These are phyloP conservation scores for Atopsyche davidsoni DNA, from an alignment of 1,140 invertebrate species.

Conservation along the genomic window DNA sequence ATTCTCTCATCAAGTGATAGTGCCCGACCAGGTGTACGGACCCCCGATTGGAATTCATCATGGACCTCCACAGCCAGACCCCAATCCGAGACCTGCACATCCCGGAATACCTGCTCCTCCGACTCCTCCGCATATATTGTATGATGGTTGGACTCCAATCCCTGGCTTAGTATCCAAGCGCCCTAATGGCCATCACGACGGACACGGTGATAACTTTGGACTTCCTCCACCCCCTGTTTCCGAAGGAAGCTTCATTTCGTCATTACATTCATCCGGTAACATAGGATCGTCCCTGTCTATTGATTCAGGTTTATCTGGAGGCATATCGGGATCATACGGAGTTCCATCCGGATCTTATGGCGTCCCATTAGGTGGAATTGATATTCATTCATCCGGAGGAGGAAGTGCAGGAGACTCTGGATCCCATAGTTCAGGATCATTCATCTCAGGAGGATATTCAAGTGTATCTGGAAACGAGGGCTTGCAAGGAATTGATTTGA, in stretches of 20 bases:
- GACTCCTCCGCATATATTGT: slow-evolving; percentile 67
- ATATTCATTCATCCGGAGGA: slow-evolving; percentile 12
- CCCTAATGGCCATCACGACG: slow-evolving; percentile 8
- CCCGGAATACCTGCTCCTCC: slow-evolving; percentile 64
- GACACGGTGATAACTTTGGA: slow-evolving; percentile 8
- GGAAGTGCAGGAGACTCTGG: slow-evolving; percentile 6
- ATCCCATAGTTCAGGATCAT: slow-evolving; percentile 25
- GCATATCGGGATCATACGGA: slow-evolving; percentile 14
- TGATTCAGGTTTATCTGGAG: slow-evolving; percentile 15
- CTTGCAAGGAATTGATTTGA: slow-evolving; percentile 43
- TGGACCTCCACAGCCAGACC: slow-evolving; percentile 49
- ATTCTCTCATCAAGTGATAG: slow-evolving; percentile 16
- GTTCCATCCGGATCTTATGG: slow-evolving; percentile 30
- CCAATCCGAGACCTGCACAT: slow-evolving; percentile 48
- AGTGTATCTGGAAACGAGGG: slow-evolving; percentile 37
- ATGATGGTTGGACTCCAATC: slow-evolving; percentile 80
- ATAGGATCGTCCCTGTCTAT: slow-evolving; percentile 20
- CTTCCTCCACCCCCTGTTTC: slow-evolving; percentile 32
- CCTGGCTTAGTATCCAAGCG: slow-evolving; percentile 50
- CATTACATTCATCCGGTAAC: slow-evolving; percentile 13
- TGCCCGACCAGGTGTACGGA: slow-evolving; percentile 36
- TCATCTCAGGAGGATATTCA: slow-evolving; percentile 30
- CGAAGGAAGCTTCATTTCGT: slow-evolving; percentile 31
- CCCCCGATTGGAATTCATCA: slow-evolving; percentile 45
- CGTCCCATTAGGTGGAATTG: slow-evolving; percentile 27